Evolutionary conservation across 2,113 vertebrate genomes (phyloP).

Genomic region (Geococcyx californianus): DNA sequence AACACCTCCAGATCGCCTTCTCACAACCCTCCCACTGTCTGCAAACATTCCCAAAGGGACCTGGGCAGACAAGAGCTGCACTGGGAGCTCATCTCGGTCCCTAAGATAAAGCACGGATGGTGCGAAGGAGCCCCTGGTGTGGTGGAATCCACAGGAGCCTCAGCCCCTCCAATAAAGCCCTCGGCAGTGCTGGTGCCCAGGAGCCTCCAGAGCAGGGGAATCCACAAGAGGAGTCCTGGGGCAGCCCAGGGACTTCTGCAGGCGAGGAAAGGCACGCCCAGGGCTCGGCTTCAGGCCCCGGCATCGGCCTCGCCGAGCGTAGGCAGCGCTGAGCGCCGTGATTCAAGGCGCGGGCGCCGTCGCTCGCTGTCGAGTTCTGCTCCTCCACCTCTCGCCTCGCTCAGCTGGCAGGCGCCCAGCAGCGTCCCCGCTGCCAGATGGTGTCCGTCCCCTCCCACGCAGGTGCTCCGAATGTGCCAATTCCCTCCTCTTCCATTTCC

Average conservation of each 20-base stretch:
- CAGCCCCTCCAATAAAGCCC: neutral
- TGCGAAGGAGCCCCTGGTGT: neutral
- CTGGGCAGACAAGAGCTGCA: neutral
- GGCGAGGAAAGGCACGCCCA: fast-evolving
- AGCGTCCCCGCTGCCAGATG: neutral
- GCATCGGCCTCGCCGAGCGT: neutral
- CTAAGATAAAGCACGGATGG: fast-evolving
- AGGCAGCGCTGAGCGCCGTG: neutral
- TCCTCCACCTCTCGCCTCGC: neutral
- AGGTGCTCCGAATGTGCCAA: neutral
- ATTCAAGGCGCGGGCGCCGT: neutral
- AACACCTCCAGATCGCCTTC: no score
- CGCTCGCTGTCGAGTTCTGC: neutral
- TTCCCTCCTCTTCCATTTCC: neutral
- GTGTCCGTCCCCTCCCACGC: neutral
- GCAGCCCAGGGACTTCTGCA: neutral
- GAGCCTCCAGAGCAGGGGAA: neutral
- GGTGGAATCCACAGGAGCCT: no score
- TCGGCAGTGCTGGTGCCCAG: neutral
- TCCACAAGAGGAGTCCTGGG: neutral
- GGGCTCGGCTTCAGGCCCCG: neutral
- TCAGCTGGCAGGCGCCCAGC: neutral
- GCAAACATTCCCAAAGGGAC: fast-evolving
- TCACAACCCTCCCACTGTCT: neutral
- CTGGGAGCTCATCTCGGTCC: neutral